Percentiles rank a stretch among this genome's conserved stretches.
These are phyloP conservation scores for Takifugu ocellatus DNA, from an alignment of 2,797 vertebrate genomes.

Conservation along the genomic window DNA sequence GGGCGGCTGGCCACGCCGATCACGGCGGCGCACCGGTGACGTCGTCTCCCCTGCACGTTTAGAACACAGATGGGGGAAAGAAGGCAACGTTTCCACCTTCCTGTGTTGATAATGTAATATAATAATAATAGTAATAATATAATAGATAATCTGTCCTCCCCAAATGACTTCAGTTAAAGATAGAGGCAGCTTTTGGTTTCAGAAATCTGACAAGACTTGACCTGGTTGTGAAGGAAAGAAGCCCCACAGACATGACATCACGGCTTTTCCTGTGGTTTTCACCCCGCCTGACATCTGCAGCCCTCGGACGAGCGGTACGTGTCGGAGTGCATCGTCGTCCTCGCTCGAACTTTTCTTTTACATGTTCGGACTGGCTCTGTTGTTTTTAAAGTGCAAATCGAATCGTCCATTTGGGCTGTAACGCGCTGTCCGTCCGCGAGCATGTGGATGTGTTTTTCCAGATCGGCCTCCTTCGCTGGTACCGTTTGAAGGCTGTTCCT, in stretches of 20 bases:
- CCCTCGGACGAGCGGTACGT: too few relatives aligned
- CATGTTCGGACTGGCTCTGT: too few relatives aligned
- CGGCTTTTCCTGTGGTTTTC: constrained; percentile 26
- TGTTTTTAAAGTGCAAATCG: too few relatives aligned
- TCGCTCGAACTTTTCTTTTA: too few relatives aligned
- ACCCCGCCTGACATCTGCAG: constrained; percentile 10
- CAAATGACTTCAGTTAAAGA: too few relatives aligned
- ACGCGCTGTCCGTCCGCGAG: too few relatives aligned
- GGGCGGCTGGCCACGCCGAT: constrained; percentile 35
- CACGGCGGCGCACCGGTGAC: constrained; percentile 9
- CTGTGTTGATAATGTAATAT: background rate
- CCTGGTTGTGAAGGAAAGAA: too few relatives aligned
- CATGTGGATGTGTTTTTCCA: background rate
- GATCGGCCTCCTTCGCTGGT: background rate
- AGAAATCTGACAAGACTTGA: background rate
- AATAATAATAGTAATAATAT: too few relatives aligned
- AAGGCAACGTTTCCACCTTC: background rate
- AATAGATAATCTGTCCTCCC: background rate
- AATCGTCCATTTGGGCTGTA: too few relatives aligned
- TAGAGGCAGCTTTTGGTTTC: background rate
- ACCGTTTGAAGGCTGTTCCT: constrained; percentile 17
- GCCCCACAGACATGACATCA: background rate
- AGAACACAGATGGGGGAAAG: background rate
- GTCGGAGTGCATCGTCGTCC: too few relatives aligned
- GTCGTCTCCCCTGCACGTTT: constrained; percentile 1